Conservation (phyloP, 2,888 invertebrate genomes). For the Neoitamus cyanurus region DNA sequence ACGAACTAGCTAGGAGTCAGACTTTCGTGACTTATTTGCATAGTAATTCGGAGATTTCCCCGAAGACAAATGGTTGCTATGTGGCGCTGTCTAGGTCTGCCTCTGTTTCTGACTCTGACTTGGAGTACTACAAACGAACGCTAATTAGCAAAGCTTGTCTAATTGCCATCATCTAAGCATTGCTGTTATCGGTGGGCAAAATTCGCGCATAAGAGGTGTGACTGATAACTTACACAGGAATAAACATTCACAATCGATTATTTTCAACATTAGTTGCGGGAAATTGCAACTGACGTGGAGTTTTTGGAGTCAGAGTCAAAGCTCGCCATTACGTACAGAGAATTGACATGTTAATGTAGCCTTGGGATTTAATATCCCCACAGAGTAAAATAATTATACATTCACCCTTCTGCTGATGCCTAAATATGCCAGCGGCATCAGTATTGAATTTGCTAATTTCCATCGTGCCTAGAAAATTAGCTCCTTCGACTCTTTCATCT, state of each 20-base stretch:
- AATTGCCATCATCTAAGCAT: not conserved
- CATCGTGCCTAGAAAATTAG: no score
- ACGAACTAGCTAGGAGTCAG: not conserved
- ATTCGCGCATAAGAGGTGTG: not conserved
- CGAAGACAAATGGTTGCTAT: not conserved
- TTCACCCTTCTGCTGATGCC: not conserved
- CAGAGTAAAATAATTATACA: not conserved
- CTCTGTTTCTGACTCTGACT: not conserved
- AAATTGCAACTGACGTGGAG: not conserved
- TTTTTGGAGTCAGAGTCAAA: no score
- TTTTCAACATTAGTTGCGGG: not conserved
- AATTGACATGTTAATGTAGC: not conserved
- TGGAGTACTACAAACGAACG: not conserved
- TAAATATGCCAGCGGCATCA: not conserved
- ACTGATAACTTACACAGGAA: not conserved
- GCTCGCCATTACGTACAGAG: no score
- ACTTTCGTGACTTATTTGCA: not conserved
- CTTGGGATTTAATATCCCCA: not conserved
- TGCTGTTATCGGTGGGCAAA: not conserved
- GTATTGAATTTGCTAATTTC: no score
- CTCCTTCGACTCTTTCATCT: no score
- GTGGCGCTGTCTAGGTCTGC: not conserved
- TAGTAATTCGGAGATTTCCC: not conserved
- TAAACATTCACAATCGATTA: not conserved
- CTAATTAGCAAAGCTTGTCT: not conserved